Base-by-base conservation (phyloP, 2,888 invertebrate genomes). In the Anarsia innoxiella region DNA sequence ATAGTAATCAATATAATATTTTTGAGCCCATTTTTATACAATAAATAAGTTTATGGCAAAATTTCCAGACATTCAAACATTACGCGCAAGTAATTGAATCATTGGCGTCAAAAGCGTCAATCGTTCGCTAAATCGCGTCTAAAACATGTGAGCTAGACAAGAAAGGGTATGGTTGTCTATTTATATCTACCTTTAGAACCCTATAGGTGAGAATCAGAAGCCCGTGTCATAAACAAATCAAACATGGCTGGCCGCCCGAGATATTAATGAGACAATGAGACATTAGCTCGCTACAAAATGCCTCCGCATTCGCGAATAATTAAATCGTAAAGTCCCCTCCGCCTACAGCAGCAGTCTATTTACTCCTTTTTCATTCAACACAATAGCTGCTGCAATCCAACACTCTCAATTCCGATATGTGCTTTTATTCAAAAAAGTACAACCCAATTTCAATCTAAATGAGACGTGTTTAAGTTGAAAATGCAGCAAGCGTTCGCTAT, bases 221-320 rank as follows among this genome's bases (percentile, higher is more conserved):
- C 58, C 67, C 68, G 69, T 71, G 76, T 80, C 82, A 80, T 77
- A 83, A 82, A 84, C 84, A 84, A 80, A 80, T 82, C 83, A 83
- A 80, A 83, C 77, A 83, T 83, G 82, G 83, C 82, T 70, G 78
- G 68, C 74, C 70, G 66, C 74, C 66, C 69, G 70, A 76, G 80
- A 82, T 84, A 84, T 83, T 84, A 84, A 83, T 82, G 82, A 83
- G 82, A 84, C 84, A 84, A 84, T 83, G 78, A 82, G 80, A 77
- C 83, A 84, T 84, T 84, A 84, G 84, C 74, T 69, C 75, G 79
- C 74, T 82, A 84, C 84, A 84, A 84, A 84, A 83, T 84, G 82
- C 83, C 84, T 80, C 80, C 77, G 82, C 79, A 82, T 80, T 83
- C 77, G 83, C 84, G 76, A 84, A 84, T 84, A 84, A 84, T 84